Base-by-base conservation (phyloP, 64 coral and sea anemone genomes). In the Pocillopora damicornis region DNA sequence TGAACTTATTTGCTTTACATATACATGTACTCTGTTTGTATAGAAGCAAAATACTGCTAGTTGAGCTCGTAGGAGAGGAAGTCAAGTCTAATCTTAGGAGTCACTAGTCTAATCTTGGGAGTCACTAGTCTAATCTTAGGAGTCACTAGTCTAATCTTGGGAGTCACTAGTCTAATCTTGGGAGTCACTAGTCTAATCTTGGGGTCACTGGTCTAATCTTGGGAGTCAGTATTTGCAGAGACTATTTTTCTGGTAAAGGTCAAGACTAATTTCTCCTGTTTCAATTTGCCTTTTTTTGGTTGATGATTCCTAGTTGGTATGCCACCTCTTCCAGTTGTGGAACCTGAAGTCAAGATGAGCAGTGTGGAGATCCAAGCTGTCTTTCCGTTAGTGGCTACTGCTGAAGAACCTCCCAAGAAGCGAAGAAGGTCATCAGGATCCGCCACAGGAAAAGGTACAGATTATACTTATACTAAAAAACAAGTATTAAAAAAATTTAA, bases 321-420 rank as follows among this genome's bases (percentile, higher is more conserved):
- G 22, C 65, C 72, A 4, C 37, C 81, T 10, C 37, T 85, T 22
- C 63, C 63, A 73, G 64, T 58, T 71, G 81, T 58, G 36, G 81
- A 57, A 58, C 65, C 81, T 15, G 65, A 73, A 25, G 65, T 57
- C 20, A 85, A 85, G 72, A 36, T 66, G 38, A 68, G 57, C 20
- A 25, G 64, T 38, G 45, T 59, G 57, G 64, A 85, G 13, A 56
- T 71, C 9, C 67, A 71, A 71, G 67, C 65, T 38, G 45, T 58
- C 20, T 83, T 63, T n/a, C 63, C 65, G 1, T 12, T 36, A n/a
- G 38, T 38, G 13, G 51, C 63, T 51, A 1, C 42, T 58, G 79
- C 57, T 81, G 91, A 88, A 30, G 86, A 87, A 75, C 91, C 91
- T 60, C 87, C 79, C 14, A 88, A 82, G 77, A 92, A 92, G 25